phyloP scores from a whole-genome alignment of 2,888 invertebrate genomes.

The Formica aserva region DNA sequence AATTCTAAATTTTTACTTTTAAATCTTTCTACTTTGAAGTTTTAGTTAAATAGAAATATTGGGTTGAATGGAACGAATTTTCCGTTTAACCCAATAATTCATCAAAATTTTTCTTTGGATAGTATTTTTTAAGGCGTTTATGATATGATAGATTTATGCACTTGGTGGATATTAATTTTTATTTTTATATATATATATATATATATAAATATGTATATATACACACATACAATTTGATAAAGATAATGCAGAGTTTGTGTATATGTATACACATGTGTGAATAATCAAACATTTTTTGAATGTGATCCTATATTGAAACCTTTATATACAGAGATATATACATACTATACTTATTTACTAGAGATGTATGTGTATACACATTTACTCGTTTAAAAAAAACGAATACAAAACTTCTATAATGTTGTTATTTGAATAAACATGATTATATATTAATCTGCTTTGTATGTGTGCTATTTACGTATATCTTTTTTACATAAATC shows the following conservation, averaged over 20 bases:
- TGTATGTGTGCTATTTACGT: neutral
- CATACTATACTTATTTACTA: conserved; percentile 42
- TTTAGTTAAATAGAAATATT: neutral
- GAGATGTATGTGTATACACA: conserved; percentile 58
- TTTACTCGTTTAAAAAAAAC: conserved; percentile 72
- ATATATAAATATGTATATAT: neutral
- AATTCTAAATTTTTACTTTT: neutral
- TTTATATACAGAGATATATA: conserved; percentile 16
- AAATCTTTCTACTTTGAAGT: neutral
- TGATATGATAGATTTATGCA: neutral
- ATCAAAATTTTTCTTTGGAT: neutral
- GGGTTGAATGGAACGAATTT: too few species aligned
- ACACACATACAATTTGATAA: conserved; percentile 10
- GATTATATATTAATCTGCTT: conserved; percentile 75
- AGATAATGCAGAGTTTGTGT: conserved; percentile 2
- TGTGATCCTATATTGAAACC: conserved; percentile 10
- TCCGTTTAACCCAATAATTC: neutral
- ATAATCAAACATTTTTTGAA: conserved; percentile 28
- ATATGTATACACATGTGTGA: neutral
- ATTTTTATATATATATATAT: too few species aligned
- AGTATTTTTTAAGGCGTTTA: neutral
- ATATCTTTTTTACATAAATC: conserved; percentile 1
- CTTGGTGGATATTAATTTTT: neutral
- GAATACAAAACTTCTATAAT: conserved; percentile 76
- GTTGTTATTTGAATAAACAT: conserved; percentile 81